phyloP scores from a whole-genome alignment of 2,797 vertebrate genomes.

The Clamator glandarius region DNA sequence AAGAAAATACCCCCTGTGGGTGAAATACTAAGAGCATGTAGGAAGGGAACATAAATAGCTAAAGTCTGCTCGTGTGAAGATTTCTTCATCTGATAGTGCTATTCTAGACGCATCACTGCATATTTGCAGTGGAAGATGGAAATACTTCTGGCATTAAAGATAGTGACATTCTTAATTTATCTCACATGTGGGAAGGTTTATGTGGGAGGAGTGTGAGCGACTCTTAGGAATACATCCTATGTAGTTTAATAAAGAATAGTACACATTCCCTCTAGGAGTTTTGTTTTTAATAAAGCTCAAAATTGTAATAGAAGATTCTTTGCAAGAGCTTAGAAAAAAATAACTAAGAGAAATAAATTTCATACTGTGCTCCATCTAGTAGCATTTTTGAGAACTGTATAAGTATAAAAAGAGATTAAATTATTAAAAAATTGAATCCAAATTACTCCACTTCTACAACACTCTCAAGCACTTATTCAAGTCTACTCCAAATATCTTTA shows the following conservation, averaged over 20 bases:
- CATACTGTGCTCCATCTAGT: not conserved
- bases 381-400: not conserved
- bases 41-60: constrained; percentile 35
- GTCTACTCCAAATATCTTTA: not conserved
- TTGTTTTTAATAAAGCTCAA: constrained; percentile 45
- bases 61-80: constrained; percentile 30
- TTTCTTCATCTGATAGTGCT: constrained; percentile 25
- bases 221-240: constrained; percentile 32
- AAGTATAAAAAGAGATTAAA: not conserved
- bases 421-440: not conserved
- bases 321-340: not conserved
- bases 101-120: constrained; percentile 55
- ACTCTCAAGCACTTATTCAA: not conserved
- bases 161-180: constrained; percentile 63
- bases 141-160: constrained; percentile 59
- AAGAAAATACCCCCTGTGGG: not conserved
- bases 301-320: constrained; percentile 5
- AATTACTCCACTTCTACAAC: not conserved
- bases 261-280: constrained; percentile 17
- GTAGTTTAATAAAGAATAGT: constrained; percentile 34
- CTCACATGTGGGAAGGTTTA: constrained; percentile 46
- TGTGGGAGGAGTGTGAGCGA: constrained; percentile 40
- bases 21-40: not conserved
- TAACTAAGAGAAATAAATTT: constrained; percentile 27
- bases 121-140: constrained; percentile 57